Base-by-base conservation (phyloP, 1,140 invertebrate species). In the Xylocopa sonorina region DNA sequence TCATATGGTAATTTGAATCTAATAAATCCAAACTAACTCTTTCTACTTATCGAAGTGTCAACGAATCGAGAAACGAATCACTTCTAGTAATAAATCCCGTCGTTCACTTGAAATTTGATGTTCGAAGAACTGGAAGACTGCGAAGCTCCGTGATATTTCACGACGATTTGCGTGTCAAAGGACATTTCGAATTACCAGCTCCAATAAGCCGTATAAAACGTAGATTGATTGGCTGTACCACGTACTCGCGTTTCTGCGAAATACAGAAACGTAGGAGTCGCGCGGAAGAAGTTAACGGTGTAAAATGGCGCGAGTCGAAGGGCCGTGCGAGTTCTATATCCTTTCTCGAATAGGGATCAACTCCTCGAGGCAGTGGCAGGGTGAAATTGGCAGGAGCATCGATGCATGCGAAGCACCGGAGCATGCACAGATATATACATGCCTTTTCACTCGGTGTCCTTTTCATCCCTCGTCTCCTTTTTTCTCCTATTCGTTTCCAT, bases 361-460 rank as follows among this genome's bases (percentile, higher is more conserved):
- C 72, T 55, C 68, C 43, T 77, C 71, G 43, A 18, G 34, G 53
- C 48, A 24, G 46, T 32, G 73, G 74, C 72, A 78, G 80, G 86
- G 81, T 80, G 50, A 81, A 88, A 88, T 87, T 88, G 82, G 73
- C 55, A 53, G 57, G 41, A 53, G 81, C 76, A 80, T 24, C 79
- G 81, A 84, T 86, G 83, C 82, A 83, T 83, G 80, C 85, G 63
- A 81, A 68, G 57, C 50, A 58, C 27, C 32, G 53, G 66, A 32
- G 29, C 32, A 63, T 51, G 29, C 51, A 46, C 43, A 43, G 12
- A 9, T 48, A 18, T 51, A 51, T 21, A 51, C 50, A 0, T 0
- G 0, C n/a, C 3, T 24, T 1, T 32, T 34, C 48, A 29, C 24
- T 32, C 4, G 34, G 27, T 43, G 18, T 69, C 18, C 41, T 12